Base-by-base conservation (phyloP, 2,113 vertebrate genomes). In the Podarcis muralis region DNA sequence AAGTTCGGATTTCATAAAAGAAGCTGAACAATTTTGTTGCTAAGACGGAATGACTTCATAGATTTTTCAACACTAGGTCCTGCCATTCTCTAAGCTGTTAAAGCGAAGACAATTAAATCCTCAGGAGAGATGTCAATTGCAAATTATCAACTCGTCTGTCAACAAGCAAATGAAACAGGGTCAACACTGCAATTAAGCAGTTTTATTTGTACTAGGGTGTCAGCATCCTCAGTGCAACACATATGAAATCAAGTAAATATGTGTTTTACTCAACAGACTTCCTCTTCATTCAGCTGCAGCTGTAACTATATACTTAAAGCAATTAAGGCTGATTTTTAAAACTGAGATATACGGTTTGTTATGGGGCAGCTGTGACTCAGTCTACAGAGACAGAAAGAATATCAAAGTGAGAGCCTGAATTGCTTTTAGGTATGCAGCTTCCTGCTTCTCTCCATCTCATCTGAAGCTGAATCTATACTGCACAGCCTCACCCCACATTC, bases 81-180 rank as follows among this genome's bases (percentile, higher is more conserved):
- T 87, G n/a, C 66, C 78, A 83, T 88, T 20, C 2, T 37, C 22
- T 83, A 30, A 12, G 48, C 30, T 89, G 30, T 81, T 90, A 83
- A n/a, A 87, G 71, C 23, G 57, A 15, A 85, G 81, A 85, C 69
- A 53, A 88, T 35, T 77, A 90, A 87, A 84, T 35, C 30, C 43
- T 13, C 43, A 72, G 90, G 83, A 76, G 59, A 48, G 20, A 27
- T 85, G 32, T 81, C 62, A 81, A 48, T 81, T 88, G 72, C 77
- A 87, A 23, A 66, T 91, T 92, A 78, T 77, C 59, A 87, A 77
- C 4, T 85, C 2, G 0, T 62, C 62, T 13, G 30, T 87, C 84
- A 88, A 32, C 81, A 91, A 89, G 30, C 85, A 91, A 90, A 77
- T 72, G 81, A 88, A 90, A 62, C 2, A 74, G 62, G 81, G 87